Evolutionary conservation across 2,797 vertebrate genomes (phyloP).

Genomic region (Prunella strophiata): DNA sequence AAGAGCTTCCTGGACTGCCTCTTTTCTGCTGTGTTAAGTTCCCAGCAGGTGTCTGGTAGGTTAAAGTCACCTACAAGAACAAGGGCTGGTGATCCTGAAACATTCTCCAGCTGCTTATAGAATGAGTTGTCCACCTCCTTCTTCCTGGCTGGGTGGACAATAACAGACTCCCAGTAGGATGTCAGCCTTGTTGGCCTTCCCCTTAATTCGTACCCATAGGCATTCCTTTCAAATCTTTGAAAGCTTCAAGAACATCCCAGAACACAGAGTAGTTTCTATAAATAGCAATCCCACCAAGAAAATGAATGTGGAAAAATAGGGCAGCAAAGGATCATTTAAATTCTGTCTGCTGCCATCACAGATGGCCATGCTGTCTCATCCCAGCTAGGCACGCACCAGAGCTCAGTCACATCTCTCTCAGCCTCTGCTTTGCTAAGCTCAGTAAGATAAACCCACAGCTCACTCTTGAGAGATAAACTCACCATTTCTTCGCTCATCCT

Average conservation of each 20-base stretch:
- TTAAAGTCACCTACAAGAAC: not conserved
- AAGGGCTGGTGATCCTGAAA: not conserved
- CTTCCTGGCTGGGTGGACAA: fast-evolving
- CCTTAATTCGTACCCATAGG: not conserved
- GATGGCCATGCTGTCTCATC: not conserved
- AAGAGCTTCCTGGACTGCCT: not conserved
- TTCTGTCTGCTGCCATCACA: not conserved
- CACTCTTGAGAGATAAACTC: not conserved
- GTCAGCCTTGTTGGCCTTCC: not conserved
- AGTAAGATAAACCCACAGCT: not conserved
- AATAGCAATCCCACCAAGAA: not conserved
- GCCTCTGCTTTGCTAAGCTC: not conserved
- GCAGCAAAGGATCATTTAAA: not conserved
- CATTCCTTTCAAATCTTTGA: not conserved
- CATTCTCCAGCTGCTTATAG: not conserved
- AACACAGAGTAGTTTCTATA: not conserved
- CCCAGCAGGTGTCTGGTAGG: not conserved
- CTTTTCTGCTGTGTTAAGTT: not conserved
- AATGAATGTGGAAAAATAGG: not conserved
- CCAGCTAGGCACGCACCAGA: not conserved
- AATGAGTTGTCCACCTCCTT: not conserved
- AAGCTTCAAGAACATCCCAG: not conserved
- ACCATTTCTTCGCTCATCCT: not conserved
- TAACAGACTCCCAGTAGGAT: not conserved
- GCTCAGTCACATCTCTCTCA: not conserved